These are phyloP conservation scores for Myotis vivesi DNA, from an alignment of 2,797 vertebrate genomes.

Conservation along the genomic window DNA sequence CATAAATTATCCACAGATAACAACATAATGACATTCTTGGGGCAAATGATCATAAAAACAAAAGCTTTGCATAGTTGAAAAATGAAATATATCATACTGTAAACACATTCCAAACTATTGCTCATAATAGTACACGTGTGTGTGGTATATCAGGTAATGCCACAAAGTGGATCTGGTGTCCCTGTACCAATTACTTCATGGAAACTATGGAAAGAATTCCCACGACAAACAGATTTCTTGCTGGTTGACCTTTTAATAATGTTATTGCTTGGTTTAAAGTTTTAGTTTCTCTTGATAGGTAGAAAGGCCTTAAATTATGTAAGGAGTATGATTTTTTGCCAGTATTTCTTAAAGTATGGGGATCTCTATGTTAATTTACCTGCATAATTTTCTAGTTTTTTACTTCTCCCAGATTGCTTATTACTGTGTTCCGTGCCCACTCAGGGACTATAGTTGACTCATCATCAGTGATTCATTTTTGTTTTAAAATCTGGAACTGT, in stretches of 20 bases:
- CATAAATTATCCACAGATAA: constrained; percentile 6
- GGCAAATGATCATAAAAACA: not conserved
- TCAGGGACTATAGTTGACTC: constrained; percentile 35
- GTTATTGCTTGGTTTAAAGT: constrained; percentile 64
- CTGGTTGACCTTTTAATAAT: constrained; percentile 44
- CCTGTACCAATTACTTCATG: not conserved
- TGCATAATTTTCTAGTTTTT: constrained; percentile 43
- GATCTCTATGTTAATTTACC: constrained; percentile 36
- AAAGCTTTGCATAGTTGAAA: constrained; percentile 4
- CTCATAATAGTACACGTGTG: not conserved
- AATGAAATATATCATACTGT: not conserved
- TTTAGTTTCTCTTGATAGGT: constrained; percentile 60
- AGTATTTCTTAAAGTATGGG: constrained; percentile 36
- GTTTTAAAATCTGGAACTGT: constrained; percentile 52
- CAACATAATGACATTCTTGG: not conserved
- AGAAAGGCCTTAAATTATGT: constrained; percentile 15
- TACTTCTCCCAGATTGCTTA: constrained; percentile 13
- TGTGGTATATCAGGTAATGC: not conserved
- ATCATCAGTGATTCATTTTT: constrained; percentile 46
- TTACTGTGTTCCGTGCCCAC: constrained; percentile 20
- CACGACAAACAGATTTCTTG: constrained; percentile 32
- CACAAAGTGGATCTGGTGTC: not conserved
- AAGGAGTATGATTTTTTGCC: not conserved
- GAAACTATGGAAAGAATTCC: constrained; percentile 59
- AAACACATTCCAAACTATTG: constrained; percentile 17